Conservation (phyloP, 2,113 vertebrate genomes). For the Oxygymnocypris stewartii region DNA sequence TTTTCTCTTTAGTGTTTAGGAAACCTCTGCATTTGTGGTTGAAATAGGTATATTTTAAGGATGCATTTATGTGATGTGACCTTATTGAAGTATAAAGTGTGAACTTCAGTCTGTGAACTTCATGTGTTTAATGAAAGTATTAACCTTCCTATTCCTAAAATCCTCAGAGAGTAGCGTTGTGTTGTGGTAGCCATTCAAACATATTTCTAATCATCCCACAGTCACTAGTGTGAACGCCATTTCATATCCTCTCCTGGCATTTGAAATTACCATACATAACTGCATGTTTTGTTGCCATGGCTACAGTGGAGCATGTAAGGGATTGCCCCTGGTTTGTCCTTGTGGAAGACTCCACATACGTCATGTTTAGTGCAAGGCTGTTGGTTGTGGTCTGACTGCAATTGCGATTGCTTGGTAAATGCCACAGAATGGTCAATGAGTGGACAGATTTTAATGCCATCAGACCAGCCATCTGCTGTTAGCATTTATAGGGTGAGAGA, state of each 20-base stretch:
- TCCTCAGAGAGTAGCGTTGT: background rate
- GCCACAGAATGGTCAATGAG: background rate
- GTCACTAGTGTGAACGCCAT: slow-evolving; percentile 6
- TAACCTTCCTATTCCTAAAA: slow-evolving; percentile 21
- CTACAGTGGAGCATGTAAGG: slow-evolving; percentile 49
- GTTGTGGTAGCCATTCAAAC: slow-evolving; percentile 6
- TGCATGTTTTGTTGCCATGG: slow-evolving; percentile 53
- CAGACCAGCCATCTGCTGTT: background rate
- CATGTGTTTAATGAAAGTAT: background rate
- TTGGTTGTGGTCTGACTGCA: background rate
- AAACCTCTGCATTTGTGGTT: background rate
- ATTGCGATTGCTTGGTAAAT: background rate
- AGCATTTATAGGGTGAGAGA: background rate
- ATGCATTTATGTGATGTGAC: background rate
- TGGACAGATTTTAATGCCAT: slow-evolving; percentile 21
- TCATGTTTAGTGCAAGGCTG: slow-evolving; percentile 33
- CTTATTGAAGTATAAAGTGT: background rate
- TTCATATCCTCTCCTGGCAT: slow-evolving; percentile 32
- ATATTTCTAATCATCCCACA: slow-evolving; percentile 11
- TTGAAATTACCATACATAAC: slow-evolving; percentile 45
- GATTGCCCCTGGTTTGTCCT: slow-evolving; percentile 44
- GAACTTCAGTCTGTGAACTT: slow-evolving; percentile 18
- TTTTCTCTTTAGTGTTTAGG: background rate
- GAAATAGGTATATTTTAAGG: background rate
- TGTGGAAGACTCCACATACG: slow-evolving; percentile 30